A percentile compares a stretch with the other conserved stretches of the same genome.
Conservation (phyloP, 2,797 vertebrate species). For the Columba guinea region DNA sequence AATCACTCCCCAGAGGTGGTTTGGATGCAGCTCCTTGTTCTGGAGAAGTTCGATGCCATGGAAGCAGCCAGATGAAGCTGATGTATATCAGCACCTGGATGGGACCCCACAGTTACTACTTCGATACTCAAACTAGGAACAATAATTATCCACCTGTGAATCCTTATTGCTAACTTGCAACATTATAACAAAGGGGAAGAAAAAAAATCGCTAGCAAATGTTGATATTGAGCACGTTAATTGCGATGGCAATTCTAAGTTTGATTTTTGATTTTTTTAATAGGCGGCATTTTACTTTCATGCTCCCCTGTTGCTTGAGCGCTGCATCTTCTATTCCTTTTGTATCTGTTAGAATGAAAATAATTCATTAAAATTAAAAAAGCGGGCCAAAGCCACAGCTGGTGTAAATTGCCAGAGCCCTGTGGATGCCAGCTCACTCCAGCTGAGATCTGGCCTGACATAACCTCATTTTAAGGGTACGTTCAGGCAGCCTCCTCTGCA, state of each 20-base stretch:
- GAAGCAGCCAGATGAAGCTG: neutral
- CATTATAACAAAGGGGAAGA: neutral
- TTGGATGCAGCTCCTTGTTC: neutral
- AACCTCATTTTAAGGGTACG: constrained; percentile 1
- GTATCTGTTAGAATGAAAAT: constrained; percentile 10
- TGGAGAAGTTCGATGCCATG: neutral
- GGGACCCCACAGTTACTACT: neutral
- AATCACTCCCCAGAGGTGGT: neutral
- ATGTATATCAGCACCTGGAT: neutral
- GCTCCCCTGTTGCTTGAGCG: neutral
- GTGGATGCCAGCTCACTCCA: constrained; percentile 47
- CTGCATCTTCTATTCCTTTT: neutral
- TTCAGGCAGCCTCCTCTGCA: neutral
- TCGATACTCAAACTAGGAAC: neutral
- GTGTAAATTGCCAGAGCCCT: constrained; percentile 49
- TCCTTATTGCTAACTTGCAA: neutral
- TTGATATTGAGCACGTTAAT: neutral
- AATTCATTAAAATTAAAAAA: constrained; percentile 63
- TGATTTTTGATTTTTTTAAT: neutral
- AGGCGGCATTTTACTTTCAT: neutral
- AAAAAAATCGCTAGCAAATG: neutral
- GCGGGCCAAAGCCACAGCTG: constrained; percentile 54
- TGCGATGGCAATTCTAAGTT: neutral
- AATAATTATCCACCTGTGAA: neutral
- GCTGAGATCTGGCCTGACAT: constrained; percentile 57